A percentile compares a stretch with the other conserved stretches of the same genome.
Conservation (phyloP, 2,888 invertebrate species). For the Corbicula japonica region DNA sequence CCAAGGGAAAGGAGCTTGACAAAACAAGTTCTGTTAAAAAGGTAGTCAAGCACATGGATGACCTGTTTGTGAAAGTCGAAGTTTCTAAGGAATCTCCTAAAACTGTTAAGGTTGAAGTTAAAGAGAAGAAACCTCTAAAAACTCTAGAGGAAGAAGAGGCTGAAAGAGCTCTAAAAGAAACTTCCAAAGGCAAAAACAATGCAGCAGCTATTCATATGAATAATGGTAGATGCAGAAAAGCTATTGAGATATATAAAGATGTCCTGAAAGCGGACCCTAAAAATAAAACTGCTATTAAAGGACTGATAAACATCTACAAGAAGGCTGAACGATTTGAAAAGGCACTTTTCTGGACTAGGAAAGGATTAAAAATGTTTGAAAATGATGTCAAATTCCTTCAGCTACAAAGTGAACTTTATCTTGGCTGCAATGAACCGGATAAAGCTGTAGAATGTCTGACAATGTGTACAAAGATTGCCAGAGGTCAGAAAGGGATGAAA, state of each 20-base stretch:
- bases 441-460: conserved; percentile 57
- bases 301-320: conserved; percentile 58
- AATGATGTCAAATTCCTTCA: conserved; percentile 38
- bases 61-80: conserved; percentile 54
- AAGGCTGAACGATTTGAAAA: conserved; percentile 58
- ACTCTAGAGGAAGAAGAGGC: not conserved
- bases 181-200: conserved; percentile 33
- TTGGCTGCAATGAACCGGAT: conserved; percentile 56
- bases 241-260: conserved; percentile 62
- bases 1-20: conserved; percentile 47
- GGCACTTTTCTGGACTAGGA: conserved; percentile 44
- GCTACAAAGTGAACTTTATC: conserved; percentile 50
- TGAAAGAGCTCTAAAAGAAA: not conserved
- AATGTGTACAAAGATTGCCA: conserved; percentile 57
- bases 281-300: conserved; percentile 45
- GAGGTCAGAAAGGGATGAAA: conserved; percentile 49
- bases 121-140: conserved; percentile 1
- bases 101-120: not conserved
- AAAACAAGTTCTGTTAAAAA: conserved; percentile 27
- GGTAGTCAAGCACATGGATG: conserved; percentile 63
- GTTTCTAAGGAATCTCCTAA: not conserved
- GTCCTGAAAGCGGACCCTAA: conserved; percentile 41
- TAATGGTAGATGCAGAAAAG: conserved; percentile 61
- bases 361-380: conserved; percentile 37
- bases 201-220: conserved; percentile 51